phyloP scores from a whole-genome alignment of 2,797 vertebrate species.

The Echiichthys vipera region DNA sequence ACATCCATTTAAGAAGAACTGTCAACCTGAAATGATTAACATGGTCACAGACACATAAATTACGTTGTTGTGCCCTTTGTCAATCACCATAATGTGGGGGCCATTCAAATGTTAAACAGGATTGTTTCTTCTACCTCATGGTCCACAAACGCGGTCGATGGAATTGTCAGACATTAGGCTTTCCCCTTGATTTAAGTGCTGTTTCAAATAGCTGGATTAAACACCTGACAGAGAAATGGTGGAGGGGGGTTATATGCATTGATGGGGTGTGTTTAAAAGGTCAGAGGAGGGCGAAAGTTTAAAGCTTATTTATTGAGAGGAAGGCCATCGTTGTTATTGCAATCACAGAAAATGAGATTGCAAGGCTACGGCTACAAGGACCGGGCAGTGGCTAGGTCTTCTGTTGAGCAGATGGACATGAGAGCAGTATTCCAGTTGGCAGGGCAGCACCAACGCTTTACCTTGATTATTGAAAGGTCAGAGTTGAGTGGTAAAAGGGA shows the following conservation, averaged over 20 bases:
- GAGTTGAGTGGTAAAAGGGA: constrained; percentile 30
- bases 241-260: constrained; percentile 1
- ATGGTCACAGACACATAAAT: constrained; percentile 13
- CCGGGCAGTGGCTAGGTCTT: too few species aligned
- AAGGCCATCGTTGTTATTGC: constrained; percentile 5
- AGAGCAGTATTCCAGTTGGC: background rate
- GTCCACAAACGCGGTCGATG: background rate
- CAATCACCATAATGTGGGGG: constrained; percentile 37
- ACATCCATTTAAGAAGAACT: constrained; percentile 3
- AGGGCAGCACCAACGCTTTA: background rate
- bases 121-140: constrained; percentile 41
- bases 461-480: constrained; percentile 52
- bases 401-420: background rate
- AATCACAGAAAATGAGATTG: constrained; percentile 1
- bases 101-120: constrained; percentile 47
- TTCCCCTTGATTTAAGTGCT: constrained; percentile 37
- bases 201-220: constrained; percentile 42
- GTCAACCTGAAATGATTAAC: constrained; percentile 7
- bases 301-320: background rate
- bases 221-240: constrained; percentile 31
- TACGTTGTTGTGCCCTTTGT: constrained; percentile 13
- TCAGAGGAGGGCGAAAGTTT: constrained; percentile 11
- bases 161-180: constrained; percentile 10
- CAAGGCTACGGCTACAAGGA: too few species aligned
- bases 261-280: constrained; percentile 34